phyloP scores from a whole-genome alignment of 2,888 invertebrate species.

The Sphaerophoria taeniata region DNA sequence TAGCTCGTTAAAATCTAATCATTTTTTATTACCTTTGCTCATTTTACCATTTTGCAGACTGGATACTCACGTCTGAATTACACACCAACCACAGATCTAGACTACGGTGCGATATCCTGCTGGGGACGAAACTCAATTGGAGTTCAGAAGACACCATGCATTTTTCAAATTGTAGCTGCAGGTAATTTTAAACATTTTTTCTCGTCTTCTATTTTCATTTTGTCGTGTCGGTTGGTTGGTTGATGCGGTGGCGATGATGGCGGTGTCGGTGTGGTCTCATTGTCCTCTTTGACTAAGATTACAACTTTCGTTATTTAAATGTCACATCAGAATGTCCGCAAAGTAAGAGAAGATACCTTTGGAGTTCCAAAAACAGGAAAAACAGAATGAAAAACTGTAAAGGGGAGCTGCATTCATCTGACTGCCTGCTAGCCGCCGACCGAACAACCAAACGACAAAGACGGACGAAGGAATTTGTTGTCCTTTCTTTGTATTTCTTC shows the following conservation, averaged over 20 bases:
- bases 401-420: neutral
- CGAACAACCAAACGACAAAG: neutral
- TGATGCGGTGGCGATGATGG: neutral
- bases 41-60: constrained; percentile 77
- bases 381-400: constrained; percentile 1
- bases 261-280: constrained; percentile 4
- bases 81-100: constrained; percentile 93
- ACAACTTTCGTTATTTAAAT: constrained; percentile 60
- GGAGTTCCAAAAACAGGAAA: neutral
- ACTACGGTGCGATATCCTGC: constrained; percentile 94
- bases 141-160: constrained; percentile 91
- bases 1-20: constrained; percentile 70
- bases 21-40: constrained; percentile 65
- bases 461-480: constrained; percentile 1
- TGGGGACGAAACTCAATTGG: constrained; percentile 94
- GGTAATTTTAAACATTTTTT: constrained; percentile 84
- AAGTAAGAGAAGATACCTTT: constrained; percentile 8
- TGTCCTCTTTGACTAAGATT: constrained; percentile 40
- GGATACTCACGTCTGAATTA: constrained; percentile 88
- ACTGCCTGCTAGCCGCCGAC: too few species aligned
- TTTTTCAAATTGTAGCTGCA: constrained; percentile 93
- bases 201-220: neutral
- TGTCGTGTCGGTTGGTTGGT: neutral
- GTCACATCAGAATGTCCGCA: constrained; percentile 48
- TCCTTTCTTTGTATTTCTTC: constrained; percentile 4